Base-by-base conservation (phyloP, 2,888 invertebrate species). In the Nebria brevicollis region DNA sequence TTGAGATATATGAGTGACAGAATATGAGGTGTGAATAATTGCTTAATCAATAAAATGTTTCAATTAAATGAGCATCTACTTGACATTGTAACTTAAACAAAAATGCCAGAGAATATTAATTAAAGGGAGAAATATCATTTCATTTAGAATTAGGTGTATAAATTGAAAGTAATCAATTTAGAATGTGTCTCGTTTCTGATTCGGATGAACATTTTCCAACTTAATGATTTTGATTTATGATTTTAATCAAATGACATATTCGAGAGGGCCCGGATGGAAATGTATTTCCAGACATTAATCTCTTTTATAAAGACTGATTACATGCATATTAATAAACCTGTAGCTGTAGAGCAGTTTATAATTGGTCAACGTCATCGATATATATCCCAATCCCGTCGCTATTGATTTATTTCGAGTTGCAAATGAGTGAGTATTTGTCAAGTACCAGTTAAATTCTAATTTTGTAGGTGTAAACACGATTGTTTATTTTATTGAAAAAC, bases 271-370 rank as follows among this genome's bases (percentile, higher is more conserved):
- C 34, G 34, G 34, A 34, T 34, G 34, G 54, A 7, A 54, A 54
- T 54, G 54, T 54, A 54, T 54, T 54, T 54, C 54, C 54, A 54
- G 54, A 13, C 54, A 54, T 54, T 54, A 54, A 54, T 54, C 54
- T 54, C 54, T 54, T 54, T 54, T 54, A 54, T 54, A 54, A 54
- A 54, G 54, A 54, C 54, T 54, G 54, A 54, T 54, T 54, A 54
- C 54, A 54, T 54, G 54, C 54, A 54, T 54, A 54, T 54, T 54
- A 54, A 54, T 54, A 54, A 54, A 54, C 54, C 54, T 54, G 54
- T 54, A 54, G 54, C 54, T 54, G 54, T 54, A 54, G 54, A 54
- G 54, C 54, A 54, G 54, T 54, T 54, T 54, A 54, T 54, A 54
- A 54, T 54, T 54, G 54, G 54, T 13, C 54, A 54, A 3, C 54